phyloP scores from a whole-genome alignment of 2,888 invertebrate genomes.

The Ceramica pisi region DNA sequence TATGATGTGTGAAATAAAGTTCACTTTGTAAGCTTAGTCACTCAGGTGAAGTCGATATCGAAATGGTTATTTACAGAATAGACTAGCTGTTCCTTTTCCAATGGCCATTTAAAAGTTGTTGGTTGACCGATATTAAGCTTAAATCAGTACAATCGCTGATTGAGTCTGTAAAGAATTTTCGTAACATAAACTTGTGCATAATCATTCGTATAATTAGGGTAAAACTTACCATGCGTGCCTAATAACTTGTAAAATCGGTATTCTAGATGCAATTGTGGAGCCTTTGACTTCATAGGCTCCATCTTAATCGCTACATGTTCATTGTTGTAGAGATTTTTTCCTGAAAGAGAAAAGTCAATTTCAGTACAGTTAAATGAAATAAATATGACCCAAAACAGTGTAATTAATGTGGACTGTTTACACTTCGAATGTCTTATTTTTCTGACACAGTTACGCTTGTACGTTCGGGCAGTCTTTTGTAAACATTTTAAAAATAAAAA shows the following conservation, averaged over 20 bases:
- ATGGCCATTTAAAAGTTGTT: constrained; percentile 55
- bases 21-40: too few species aligned
- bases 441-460: constrained; percentile 31
- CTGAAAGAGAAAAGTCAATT: constrained; percentile 91
- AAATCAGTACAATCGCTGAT: constrained; percentile 29
- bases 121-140: constrained; percentile 47
- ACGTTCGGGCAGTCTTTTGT: constrained; percentile 10
- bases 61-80: too few species aligned
- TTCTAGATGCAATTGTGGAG: constrained; percentile 99
- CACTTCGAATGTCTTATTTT: constrained; percentile 12
- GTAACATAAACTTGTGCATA: constrained; percentile 45
- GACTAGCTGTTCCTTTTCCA: constrained; percentile 63
- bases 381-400: constrained; percentile 15
- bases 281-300: constrained; percentile 99
- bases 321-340: constrained; percentile 99
- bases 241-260: constrained; percentile 99
- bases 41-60: too few species aligned
- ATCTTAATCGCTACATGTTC: constrained; percentile 99
- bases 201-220: constrained; percentile 60
- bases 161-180: constrained; percentile 49
- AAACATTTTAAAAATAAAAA: constrained; percentile 45
- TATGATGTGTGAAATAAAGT: too few species aligned
- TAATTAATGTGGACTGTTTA: not conserved
- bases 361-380: constrained; percentile 16
- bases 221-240: constrained; percentile 97